phyloP scores from a whole-genome alignment of 2,797 vertebrate species.

The Lutjanus campechanus region DNA sequence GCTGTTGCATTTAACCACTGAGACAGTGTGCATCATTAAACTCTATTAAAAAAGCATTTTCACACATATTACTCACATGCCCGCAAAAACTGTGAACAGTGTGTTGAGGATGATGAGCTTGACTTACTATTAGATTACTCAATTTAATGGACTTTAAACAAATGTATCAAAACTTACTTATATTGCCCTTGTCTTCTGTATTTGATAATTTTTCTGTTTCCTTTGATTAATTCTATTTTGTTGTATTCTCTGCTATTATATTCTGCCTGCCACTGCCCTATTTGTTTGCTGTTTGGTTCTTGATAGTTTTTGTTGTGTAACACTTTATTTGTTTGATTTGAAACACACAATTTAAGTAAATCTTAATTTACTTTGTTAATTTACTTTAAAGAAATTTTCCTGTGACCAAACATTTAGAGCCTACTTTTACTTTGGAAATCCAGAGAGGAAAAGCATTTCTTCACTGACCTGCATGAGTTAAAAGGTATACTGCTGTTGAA shows the following conservation, averaged over 20 bases:
- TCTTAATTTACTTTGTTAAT: neutral
- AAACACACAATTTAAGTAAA: neutral
- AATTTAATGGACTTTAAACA: neutral
- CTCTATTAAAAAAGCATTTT: constrained; percentile 39
- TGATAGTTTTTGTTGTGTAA: neutral
- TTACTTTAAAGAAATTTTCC: neutral
- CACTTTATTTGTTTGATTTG: neutral
- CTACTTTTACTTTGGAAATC: neutral
- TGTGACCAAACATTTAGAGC: neutral
- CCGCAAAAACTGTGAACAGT: constrained; percentile 22
- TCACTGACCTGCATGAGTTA: neutral
- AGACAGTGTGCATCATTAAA: constrained; percentile 26
- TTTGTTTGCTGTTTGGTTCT: neutral
- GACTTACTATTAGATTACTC: constrained; percentile 20
- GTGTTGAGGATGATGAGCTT: constrained; percentile 27
- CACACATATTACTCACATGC: constrained; percentile 37
- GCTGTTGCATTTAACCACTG: constrained; percentile 25
- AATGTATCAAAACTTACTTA: neutral
- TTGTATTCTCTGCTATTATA: neutral
- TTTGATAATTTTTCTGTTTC: neutral
- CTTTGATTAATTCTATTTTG: neutral
- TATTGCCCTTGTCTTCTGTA: neutral
- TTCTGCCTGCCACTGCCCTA: neutral
- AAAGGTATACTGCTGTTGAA: neutral
- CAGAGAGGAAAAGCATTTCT: neutral